These are phyloP conservation scores for Potamarius usumacintae DNA, from an alignment of 2,113 vertebrate genomes.

Conservation along the genomic window DNA sequence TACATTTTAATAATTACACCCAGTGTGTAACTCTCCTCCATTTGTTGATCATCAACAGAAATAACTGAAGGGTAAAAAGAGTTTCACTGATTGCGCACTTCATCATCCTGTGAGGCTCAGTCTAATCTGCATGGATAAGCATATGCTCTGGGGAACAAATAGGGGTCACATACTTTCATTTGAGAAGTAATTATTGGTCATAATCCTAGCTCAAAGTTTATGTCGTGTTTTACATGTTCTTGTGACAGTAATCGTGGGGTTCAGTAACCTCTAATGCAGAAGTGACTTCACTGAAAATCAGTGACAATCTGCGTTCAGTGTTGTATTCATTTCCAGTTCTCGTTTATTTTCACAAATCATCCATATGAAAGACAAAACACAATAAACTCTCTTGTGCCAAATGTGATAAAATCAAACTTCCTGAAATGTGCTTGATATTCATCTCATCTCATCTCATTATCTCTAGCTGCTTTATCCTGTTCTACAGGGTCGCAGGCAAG, in stretches of 20 bases:
- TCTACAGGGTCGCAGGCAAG: no score
- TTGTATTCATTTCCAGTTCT: background rate
- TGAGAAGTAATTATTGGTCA: no score
- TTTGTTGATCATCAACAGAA: background rate
- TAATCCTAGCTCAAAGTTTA: background rate
- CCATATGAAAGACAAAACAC: background rate
- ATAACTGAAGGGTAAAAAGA: background rate
- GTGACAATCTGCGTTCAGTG: background rate
- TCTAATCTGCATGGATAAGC: background rate
- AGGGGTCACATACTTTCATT: background rate
- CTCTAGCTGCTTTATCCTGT: no score
- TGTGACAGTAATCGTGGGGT: background rate
- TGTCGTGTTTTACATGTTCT: background rate
- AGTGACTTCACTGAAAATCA: background rate
- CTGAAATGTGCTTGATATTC: background rate
- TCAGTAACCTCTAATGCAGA: background rate
- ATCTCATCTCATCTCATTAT: no score
- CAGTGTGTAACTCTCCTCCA: no score
- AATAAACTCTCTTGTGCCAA: background rate
- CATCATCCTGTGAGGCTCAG: background rate
- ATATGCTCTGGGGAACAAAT: background rate
- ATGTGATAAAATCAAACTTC: background rate
- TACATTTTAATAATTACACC: no score
- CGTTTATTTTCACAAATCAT: background rate
- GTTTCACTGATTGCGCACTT: background rate